Base-by-base conservation (phyloP, 2,888 invertebrate genomes). In the Amaurobius ferox region DNA sequence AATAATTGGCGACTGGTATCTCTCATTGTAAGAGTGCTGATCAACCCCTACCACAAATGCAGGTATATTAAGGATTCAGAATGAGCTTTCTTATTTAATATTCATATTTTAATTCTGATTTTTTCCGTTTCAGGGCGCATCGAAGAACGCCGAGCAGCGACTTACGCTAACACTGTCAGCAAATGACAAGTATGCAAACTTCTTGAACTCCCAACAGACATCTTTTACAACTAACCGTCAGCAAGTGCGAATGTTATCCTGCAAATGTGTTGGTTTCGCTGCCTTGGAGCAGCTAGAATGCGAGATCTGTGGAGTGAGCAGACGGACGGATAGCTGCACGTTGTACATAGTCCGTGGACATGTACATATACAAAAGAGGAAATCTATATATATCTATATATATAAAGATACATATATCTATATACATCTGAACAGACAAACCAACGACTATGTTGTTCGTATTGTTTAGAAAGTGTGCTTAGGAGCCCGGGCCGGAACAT, bases 401-500 rank as follows among this genome's bases (percentile, higher is more conserved):
- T 32, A 73, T 29, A 73, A 78, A 67, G 23, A 80, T 55, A 55
- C 55, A 55, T 55, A 55, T 74, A 80, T 74, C 66, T 80, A 73
- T 81, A 76, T 74, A 70, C 74, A 81, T 70, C 71, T 35, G 66
- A 48, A 48, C 72, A 55, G 55, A 55, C 23, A 79, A 40, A 62
- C 19, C 70, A 81, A 40, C 81, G 68, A 76, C 71, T 83, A 71
- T 77, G 76, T 71, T 77, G 83, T 77, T 83, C 77, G 76, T 71
- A 71, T 71, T 62, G 70, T 71, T 77, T 77, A 77, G 83, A 77
- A 81, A 81, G 80, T 81, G 80, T 81, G 80, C 80, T 81, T 81
- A 81, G 80, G 73, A 81, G 73, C 74, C 80, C 80, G 29, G 39
- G 29, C 74, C 80, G 80, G 68, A 81, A 81, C 80, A 35, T 61